Percentiles rank a stretch among this genome's conserved stretches.
phyloP scores from a whole-genome alignment of 2,797 vertebrate genomes.

The Periophthalmus magnuspinnatus region DNA sequence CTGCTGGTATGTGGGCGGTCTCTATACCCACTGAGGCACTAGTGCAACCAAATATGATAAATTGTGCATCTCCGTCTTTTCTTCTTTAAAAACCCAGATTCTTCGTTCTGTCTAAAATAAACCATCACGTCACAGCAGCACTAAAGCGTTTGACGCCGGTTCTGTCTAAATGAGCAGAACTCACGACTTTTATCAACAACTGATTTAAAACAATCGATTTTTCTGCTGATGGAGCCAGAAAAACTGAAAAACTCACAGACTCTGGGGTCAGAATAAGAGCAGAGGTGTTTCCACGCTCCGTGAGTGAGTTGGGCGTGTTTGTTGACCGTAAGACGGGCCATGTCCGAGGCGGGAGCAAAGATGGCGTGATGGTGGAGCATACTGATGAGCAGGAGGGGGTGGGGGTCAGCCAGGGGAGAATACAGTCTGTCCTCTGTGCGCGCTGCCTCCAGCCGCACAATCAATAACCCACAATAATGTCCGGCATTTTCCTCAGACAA shows the following conservation, averaged over 20 bases:
- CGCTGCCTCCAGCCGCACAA: constrained; percentile 59
- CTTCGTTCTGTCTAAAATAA: neutral
- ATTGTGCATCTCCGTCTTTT: neutral
- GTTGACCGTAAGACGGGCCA: constrained; percentile 28
- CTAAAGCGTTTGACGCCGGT: too few species aligned
- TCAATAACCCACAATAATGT: constrained; percentile 69
- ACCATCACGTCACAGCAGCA: neutral
- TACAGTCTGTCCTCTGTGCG: constrained; percentile 67
- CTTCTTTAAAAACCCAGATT: neutral
- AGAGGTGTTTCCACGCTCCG: neutral
- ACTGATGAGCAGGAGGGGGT: constrained; percentile 50
- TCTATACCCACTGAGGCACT: too few species aligned
- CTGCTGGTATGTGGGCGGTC: too few species aligned
- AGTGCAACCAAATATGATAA: neutral
- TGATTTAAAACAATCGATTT: neutral
- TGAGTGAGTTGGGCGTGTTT: neutral
- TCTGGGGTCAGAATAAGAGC: neutral
- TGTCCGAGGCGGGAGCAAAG: constrained; percentile 52
- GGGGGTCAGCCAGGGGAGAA: constrained; percentile 48
- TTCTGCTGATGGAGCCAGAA: neutral
- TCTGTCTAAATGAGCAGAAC: neutral
- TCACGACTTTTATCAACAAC: neutral
- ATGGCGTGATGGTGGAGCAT: constrained; percentile 58
- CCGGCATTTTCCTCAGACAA: constrained; percentile 58
- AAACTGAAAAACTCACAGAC: neutral